A percentile compares a stretch with the other conserved stretches of the same genome.
Evolutionary conservation across 2,113 vertebrate genomes (phyloP).

Genomic region (Nothoprocta perdicaria): DNA sequence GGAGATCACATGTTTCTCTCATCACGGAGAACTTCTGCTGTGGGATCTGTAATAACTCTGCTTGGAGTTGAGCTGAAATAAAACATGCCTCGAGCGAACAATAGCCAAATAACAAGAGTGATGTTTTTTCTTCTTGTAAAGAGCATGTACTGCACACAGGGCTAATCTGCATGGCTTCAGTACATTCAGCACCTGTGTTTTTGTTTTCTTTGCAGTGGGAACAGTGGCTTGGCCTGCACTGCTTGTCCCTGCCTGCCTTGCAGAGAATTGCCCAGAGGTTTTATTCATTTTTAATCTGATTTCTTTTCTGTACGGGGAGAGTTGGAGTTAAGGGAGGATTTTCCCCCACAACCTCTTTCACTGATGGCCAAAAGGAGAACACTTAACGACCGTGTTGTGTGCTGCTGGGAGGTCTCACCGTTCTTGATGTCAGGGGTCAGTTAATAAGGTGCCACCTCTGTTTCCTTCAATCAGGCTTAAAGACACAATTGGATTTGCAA

Average conservation of each 20-base stretch:
- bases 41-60: slow-evolving; percentile 6
- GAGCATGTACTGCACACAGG: slow-evolving; percentile 45
- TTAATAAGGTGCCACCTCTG: neutral
- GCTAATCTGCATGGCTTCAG: slow-evolving; percentile 57
- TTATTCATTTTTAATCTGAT: slow-evolving; percentile 10
- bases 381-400: neutral
- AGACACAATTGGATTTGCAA: neutral
- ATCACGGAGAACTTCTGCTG: slow-evolving; percentile 21
- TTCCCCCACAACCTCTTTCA: neutral
- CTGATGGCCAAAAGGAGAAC: neutral
- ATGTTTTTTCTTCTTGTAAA: slow-evolving; percentile 65
- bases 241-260: slow-evolving; percentile 70
- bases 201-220: slow-evolving; percentile 75
- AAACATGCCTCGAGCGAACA: slow-evolving; percentile 50
- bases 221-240: slow-evolving; percentile 66
- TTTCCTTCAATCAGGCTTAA: neutral
- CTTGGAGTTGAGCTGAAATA: slow-evolving; percentile 29
- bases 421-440: neutral
- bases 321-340: neutral
- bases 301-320: neutral
- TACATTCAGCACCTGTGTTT: slow-evolving; percentile 78
- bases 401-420: neutral
- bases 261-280: slow-evolving; percentile 30
- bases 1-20: slow-evolving; percentile 23
- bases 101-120: slow-evolving; percentile 33